phyloP scores from a whole-genome alignment of 2,797 vertebrate genomes.

The Fratercula arctica region DNA sequence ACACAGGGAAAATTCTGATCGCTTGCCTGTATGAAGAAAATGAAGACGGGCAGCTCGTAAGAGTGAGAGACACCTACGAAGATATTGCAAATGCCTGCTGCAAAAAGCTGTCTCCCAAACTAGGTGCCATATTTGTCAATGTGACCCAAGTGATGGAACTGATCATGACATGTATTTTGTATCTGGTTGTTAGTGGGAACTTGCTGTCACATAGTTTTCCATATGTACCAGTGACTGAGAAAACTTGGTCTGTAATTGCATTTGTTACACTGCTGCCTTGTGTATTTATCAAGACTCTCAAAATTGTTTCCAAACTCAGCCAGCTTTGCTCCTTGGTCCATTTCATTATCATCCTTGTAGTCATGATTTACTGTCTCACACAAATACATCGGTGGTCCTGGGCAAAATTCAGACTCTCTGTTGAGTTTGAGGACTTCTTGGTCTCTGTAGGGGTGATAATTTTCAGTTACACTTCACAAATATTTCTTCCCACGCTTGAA shows the following conservation, averaged over 20 bases:
- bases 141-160: conserved; percentile 79
- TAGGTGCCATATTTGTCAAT: conserved; percentile 77
- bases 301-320: conserved; percentile 80
- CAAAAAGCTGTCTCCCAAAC: conserved; percentile 70
- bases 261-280: conserved; percentile 80
- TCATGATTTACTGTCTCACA: conserved; percentile 80
- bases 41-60: conserved; percentile 65
- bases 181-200: conserved; percentile 81
- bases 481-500: conserved; percentile 85
- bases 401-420: conserved; percentile 71
- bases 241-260: conserved; percentile 76
- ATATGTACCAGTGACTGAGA: conserved; percentile 65
- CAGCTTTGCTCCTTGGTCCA: conserved; percentile 86
- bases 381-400: conserved; percentile 79
- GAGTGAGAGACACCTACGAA: conserved; percentile 81
- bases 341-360: conserved; percentile 79
- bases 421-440: conserved; percentile 82
- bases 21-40: conserved; percentile 81
- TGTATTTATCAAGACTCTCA: conserved; percentile 81
- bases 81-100: conserved; percentile 80
- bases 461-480: conserved; percentile 89
- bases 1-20: conserved; percentile 83
- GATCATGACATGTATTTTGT: conserved; percentile 82
- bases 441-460: conserved; percentile 84
- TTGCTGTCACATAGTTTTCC: conserved; percentile 80